Evolutionary conservation across 2,797 vertebrate genomes (phyloP).

Genomic region (Lindbergichthys nudifrons): DNA sequence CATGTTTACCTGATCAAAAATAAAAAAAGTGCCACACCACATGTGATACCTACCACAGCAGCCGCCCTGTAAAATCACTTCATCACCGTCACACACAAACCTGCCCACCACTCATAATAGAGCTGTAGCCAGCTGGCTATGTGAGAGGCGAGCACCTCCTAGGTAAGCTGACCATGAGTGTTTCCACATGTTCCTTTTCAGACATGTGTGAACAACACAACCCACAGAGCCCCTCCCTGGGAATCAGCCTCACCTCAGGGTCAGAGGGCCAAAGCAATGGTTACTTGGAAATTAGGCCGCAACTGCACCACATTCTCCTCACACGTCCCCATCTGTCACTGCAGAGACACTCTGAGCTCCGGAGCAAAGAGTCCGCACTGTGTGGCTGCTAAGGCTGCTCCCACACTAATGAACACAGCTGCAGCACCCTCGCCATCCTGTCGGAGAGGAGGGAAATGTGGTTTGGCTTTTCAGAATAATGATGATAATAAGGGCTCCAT

Average conservation of each 20-base stretch:
- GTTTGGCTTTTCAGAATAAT: constrained; percentile 66
- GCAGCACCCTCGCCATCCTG: constrained; percentile 68
- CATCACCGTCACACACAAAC: constrained; percentile 57
- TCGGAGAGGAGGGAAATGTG: constrained; percentile 61
- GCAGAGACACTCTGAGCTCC: constrained; percentile 68
- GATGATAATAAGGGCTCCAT: constrained; percentile 71
- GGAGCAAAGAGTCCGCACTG: constrained; percentile 64
- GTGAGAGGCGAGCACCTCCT: constrained; percentile 64
- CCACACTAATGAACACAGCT: constrained; percentile 84
- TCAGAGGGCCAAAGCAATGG: constrained; percentile 80
- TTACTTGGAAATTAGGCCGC: constrained; percentile 82
- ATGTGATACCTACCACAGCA: constrained; percentile 69
- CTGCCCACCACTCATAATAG: constrained; percentile 59
- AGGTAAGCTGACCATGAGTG: constrained; percentile 75
- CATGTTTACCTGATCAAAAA: constrained; percentile 28
- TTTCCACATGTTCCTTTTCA: constrained; percentile 82
- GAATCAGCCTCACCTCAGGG: constrained; percentile 81
- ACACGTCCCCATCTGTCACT: constrained; percentile 85
- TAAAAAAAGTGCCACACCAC: constrained; percentile 41
- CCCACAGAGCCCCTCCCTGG: constrained; percentile 73
- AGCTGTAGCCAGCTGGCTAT: constrained; percentile 66
- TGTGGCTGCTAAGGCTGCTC: constrained; percentile 62
- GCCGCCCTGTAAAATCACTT: constrained; percentile 68
- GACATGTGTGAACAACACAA: constrained; percentile 85
- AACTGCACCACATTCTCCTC: constrained; percentile 79